Base-by-base conservation (phyloP, 2,888 invertebrate genomes). In the Rugalucina vietnamica region DNA sequence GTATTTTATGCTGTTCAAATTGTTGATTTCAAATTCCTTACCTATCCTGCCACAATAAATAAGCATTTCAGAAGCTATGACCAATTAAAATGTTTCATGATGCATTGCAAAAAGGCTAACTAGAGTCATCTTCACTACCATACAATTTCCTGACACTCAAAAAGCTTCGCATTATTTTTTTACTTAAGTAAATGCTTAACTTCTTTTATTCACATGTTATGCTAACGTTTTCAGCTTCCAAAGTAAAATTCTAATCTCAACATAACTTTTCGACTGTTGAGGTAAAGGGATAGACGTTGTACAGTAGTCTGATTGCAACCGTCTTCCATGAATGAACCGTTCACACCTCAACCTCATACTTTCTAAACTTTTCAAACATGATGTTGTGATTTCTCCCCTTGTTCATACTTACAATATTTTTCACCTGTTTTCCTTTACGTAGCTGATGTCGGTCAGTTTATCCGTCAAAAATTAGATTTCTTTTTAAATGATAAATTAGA, bases 321-420 rank as follows among this genome's bases (percentile, higher is more conserved):
- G 34, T 4, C 34, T 27, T 4, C 5, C 29, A 1, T 29, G 57
- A 57, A 57, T 57, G 57, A 57, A 57, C 57, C 57, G 3, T 2
- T 60, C n/a, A 14, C 29, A 34, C 21, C 32, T 29, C 34, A 34
- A 12, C 65, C 65, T 34, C 34, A 34, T 65, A 5, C 1, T 65
- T 65, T 65, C 34, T 65, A 18, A n/a, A 18, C 65, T 34, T 34
- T 10, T 27, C 34, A 60, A 60, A 60, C 10, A 43, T 8, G 3
- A 27, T 34, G 65, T 34, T 65, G 65, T 65, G n/a, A n/a, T 65
- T 12, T 54, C 4, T 1, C 21, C 65, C 65, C 27, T 34, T 34
- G 65, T 65, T 65, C 18, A 32, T 65, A 65, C 65, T 65, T 2
- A 65, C 65, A 65, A 54, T 65, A 24, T 65, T 2, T 65, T 65